phyloP scores from a whole-genome alignment of 2,888 invertebrate genomes.

The Plemyria rubiginata region DNA sequence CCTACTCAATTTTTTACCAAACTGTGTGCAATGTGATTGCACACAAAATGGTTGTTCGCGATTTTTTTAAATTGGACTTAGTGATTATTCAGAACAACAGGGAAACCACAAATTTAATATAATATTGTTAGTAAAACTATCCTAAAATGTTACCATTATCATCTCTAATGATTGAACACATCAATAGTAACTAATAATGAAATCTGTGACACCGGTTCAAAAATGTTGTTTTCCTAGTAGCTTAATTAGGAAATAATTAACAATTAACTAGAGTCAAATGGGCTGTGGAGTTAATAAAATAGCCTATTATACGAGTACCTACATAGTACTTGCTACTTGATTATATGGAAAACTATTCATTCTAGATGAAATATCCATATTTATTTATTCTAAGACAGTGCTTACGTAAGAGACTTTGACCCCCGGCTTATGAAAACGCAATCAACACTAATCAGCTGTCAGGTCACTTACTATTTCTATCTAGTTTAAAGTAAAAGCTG shows the following conservation, averaged over 20 bases:
- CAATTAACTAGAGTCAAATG: constrained; percentile 13
- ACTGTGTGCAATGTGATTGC: too few species aligned
- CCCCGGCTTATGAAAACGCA: too few species aligned
- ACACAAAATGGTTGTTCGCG: too few species aligned
- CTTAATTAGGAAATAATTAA: constrained; percentile 26
- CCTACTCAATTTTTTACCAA: too few species aligned
- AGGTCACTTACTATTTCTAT: too few species aligned
- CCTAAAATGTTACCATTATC: constrained; percentile 5
- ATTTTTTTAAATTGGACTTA: too few species aligned
- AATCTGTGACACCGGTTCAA: constrained; percentile 11
- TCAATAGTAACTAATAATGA: background rate
- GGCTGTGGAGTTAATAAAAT: constrained; percentile 10
- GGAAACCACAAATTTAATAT: constrained; percentile 14
- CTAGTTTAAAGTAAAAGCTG: too few species aligned
- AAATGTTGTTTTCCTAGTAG: constrained; percentile 29
- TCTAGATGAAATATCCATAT: too few species aligned
- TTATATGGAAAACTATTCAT: background rate
- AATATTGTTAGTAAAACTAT: constrained; percentile 4
- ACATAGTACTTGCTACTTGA: background rate
- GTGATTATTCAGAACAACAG: constrained; percentile 1
- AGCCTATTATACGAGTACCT: background rate
- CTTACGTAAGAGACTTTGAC: too few species aligned
- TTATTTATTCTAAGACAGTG: too few species aligned
- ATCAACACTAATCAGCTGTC: too few species aligned
- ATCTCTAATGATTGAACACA: constrained; percentile 11